Base-by-base conservation (phyloP, 2,888 invertebrate species). In the Mythimna loreyi region DNA sequence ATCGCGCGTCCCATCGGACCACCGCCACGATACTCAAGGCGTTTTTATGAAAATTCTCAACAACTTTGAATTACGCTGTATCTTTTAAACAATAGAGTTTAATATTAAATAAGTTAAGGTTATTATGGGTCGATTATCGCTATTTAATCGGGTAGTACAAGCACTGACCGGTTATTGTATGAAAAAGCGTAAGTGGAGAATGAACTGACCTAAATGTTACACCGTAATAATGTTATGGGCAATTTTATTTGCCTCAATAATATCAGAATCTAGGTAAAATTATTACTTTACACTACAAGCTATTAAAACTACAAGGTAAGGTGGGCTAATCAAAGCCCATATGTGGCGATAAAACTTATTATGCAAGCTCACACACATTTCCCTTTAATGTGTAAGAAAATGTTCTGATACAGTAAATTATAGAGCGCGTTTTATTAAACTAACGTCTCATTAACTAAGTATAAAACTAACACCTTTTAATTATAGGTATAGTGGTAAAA, bases 1-100 rank as follows among this genome's bases (percentile, higher is more conserved):
- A 90, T 90, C 90, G 85, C 87, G 81, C 81, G 58, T 77, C 65
- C 77, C 87, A 90, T 87, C 91, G 82, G 92, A 91, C 89, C 90
- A 88, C 90, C 91, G 88, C 90, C 81, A 86, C 86, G 89, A 78
- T 67, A 72, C 61, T 72, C 74, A 70, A 72, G 80, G 78, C 81
- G 78, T 84, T 82, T 70, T 74, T 78, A 84, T 75, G 65, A 73
- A 81, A 84, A 72, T 75, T 56, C 69, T 72, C 57, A 71, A 67
- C 68, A 72, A 78, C 55, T 33, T 75, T 67, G 65, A 67, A 76
- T 69, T 76, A 82, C 62, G 47, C 57, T 52, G 56, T 67, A 77
- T 68, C 49, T 76, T 68, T 77, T 49, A 62, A 69, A 78, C 70
- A 70, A 84, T 75, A 72, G 69, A 55, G 75, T 52, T 53, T 67